phyloP scores from a whole-genome alignment of 37 sponge, comb jelly and placozoan genomes.

The Ephydatia muelleri region DNA sequence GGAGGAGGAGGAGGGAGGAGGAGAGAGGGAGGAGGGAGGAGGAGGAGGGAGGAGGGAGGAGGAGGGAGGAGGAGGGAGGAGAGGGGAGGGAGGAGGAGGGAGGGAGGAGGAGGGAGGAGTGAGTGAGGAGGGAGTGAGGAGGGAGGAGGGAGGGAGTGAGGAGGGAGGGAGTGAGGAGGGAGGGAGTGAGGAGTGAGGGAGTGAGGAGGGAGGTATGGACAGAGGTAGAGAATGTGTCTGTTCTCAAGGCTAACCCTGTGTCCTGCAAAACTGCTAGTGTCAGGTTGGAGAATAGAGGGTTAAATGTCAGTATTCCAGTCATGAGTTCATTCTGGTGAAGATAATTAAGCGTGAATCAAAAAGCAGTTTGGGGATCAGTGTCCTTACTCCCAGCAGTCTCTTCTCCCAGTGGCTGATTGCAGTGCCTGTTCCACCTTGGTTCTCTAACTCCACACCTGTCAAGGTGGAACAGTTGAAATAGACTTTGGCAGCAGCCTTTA shows the following conservation, averaged over 20 bases:
- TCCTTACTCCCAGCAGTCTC: conserved; percentile 66
- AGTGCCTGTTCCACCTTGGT: conserved; percentile 80
- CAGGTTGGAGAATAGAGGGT: conserved; percentile 68
- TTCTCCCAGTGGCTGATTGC: conserved; percentile 78
- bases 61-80: no score
- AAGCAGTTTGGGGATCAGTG: not conserved
- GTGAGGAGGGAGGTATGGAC: not conserved
- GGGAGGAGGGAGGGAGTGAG: not conserved
- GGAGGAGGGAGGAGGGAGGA: not conserved
- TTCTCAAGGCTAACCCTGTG: conserved; percentile 51
- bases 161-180: not conserved
- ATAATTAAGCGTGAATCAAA: not conserved
- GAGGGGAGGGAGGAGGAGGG: not conserved
- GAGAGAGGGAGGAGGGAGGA: not conserved
- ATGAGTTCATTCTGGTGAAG: conserved; percentile 81
- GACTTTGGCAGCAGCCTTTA: conserved; percentile 52
- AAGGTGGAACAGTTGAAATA: conserved; percentile 73
- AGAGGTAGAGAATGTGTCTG: not conserved
- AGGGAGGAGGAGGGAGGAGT: not conserved
- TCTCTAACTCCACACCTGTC: conserved; percentile 80
- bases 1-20: not conserved
- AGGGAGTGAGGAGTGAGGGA: not conserved
- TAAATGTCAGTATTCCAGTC: conserved; percentile 76
- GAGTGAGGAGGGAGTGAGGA: not conserved
- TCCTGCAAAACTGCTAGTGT: conserved; percentile 78